Evolutionary conservation across 2,113 vertebrate species (phyloP).

Genomic region (Seriola rivoliana): DNA sequence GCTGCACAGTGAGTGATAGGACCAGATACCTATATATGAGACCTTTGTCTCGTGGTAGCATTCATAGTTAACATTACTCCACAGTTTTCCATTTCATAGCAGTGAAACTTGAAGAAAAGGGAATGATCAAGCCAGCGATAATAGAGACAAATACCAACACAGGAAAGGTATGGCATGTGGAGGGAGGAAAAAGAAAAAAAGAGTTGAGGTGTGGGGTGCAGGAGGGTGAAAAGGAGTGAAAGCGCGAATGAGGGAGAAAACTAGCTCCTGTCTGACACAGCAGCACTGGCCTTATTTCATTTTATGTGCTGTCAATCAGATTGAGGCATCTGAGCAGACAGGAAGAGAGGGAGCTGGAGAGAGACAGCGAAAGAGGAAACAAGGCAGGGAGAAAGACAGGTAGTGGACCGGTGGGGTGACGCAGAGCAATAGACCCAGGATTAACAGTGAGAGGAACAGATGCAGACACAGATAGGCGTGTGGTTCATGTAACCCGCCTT

Average conservation of each 20-base stretch:
- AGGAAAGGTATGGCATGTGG: constrained; percentile 51
- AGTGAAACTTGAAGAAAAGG: constrained; percentile 42
- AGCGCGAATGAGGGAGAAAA: constrained; percentile 62
- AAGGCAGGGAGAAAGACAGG: constrained; percentile 55
- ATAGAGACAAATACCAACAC: constrained; percentile 65
- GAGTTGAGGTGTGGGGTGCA: constrained; percentile 31
- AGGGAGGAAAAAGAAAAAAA: constrained; percentile 37
- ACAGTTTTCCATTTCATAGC: constrained; percentile 46
- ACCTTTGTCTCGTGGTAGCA: constrained; percentile 58
- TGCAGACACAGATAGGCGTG: constrained; percentile 70
- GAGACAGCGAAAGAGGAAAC: constrained; percentile 58
- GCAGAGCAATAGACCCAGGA: constrained; percentile 65
- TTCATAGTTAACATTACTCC: constrained; percentile 49
- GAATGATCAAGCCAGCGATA: constrained; percentile 50
- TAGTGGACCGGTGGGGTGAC: constrained; percentile 52
- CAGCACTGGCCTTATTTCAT: constrained; percentile 76
- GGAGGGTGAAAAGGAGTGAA: constrained; percentile 56
- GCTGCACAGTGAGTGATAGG: constrained; percentile 67
- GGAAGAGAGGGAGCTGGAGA: constrained; percentile 36
- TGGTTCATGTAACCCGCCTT: constrained; percentile 59
- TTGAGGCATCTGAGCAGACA: constrained; percentile 70
- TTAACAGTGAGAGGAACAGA: constrained; percentile 73
- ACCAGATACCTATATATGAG: constrained; percentile 62
- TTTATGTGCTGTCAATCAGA: constrained; percentile 82
- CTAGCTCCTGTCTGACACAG: constrained; percentile 71